Evolutionary conservation across 2,113 vertebrate species (phyloP).

Genomic region (Scalopus aquaticus): DNA sequence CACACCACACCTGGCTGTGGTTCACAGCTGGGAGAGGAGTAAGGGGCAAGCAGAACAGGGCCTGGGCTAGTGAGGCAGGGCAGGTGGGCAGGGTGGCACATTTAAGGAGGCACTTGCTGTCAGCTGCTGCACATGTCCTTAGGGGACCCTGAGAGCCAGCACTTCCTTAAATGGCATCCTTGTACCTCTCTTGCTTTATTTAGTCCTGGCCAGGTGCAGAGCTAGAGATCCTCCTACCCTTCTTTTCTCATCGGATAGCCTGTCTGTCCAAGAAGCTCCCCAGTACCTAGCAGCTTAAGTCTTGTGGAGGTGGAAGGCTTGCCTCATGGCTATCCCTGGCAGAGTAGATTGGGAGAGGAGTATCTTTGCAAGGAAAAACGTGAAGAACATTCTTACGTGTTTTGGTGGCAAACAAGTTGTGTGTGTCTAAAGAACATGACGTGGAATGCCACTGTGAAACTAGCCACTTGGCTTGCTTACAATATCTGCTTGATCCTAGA

Average conservation of each 20-base stretch:
- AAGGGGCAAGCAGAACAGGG: background rate
- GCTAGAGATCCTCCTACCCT: background rate
- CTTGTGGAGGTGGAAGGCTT: background rate
- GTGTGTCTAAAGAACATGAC: background rate
- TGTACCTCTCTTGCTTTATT: too few relatives aligned
- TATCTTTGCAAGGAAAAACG: background rate
- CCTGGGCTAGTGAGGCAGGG: background rate
- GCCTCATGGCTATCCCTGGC: background rate
- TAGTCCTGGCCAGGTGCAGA: background rate
- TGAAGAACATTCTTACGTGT: background rate
- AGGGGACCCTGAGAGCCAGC: too few relatives aligned
- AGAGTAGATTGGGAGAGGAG: background rate
- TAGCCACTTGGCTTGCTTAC: background rate
- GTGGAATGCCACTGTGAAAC: background rate
- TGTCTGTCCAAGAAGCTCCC: background rate
- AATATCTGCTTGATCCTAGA: background rate
- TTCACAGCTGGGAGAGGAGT: background rate
- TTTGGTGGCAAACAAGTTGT: background rate
- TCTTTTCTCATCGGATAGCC: background rate
- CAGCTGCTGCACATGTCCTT: background rate
- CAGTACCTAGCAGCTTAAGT: background rate
- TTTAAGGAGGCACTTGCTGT: background rate
- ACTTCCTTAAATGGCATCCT: background rate
- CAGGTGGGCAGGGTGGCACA: background rate
- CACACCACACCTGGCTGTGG: rapidly evolving